A percentile compares a stretch with the other conserved stretches of the same genome.
Conservation (phyloP, 2,888 invertebrate species). For the Synergus laeviventris region DNA sequence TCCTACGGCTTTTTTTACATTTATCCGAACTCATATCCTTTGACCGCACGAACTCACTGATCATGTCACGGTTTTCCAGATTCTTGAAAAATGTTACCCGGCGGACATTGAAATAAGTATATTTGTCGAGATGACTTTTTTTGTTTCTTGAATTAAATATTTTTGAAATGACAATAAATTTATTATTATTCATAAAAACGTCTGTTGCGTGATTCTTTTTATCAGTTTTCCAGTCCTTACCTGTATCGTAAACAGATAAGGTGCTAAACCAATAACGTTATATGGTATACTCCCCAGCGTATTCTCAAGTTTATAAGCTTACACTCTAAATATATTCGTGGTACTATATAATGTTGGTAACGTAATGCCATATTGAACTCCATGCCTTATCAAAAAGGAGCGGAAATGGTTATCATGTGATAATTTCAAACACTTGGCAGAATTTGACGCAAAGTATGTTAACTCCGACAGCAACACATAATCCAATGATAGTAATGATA, state of each 20-base stretch:
- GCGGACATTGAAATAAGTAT: too few species aligned
- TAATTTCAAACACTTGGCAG: slow-evolving; percentile 58
- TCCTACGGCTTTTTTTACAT: too few species aligned
- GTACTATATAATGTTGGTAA: neutral
- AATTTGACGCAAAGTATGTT: slow-evolving; percentile 57
- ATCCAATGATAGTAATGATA: neutral
- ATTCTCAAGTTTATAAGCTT: slow-evolving; percentile 22
- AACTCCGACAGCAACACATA: slow-evolving; percentile 42
- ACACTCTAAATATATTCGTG: neutral
- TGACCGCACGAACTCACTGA: too few species aligned
- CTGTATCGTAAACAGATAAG: slow-evolving; percentile 19
- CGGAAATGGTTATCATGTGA: slow-evolving; percentile 67
- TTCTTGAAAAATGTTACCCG: too few species aligned
- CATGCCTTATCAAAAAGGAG: slow-evolving; percentile 62
- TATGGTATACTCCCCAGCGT: neutral
- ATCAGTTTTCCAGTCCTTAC: neutral
- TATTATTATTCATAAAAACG: neutral
- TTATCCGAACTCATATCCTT: too few species aligned
- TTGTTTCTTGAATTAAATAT: too few species aligned
- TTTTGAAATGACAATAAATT: too few species aligned
- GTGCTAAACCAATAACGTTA: slow-evolving; percentile 18
- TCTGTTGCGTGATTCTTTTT: neutral
- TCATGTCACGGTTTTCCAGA: too few species aligned
- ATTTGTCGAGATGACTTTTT: too few species aligned
- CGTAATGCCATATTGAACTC: slow-evolving; percentile 52